These are phyloP conservation scores for Nemapogon koenigi DNA, from an alignment of 2,888 invertebrate species.

Conservation along the genomic window DNA sequence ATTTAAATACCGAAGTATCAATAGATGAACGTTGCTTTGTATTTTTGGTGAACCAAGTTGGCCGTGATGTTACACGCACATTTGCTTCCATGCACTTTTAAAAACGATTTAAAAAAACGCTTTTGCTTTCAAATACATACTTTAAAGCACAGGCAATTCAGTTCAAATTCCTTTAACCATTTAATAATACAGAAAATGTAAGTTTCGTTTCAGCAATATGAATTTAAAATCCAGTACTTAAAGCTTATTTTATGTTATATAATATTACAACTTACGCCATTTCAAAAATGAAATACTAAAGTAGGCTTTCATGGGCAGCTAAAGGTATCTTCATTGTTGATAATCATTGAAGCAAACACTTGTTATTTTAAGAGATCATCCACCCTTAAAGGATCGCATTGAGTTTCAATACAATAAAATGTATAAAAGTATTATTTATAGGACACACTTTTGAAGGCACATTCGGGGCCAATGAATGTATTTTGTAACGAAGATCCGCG, in stretches of 20 bases:
- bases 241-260: conserved; percentile 19
- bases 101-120: conserved; percentile 28
- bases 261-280: conserved; percentile 14
- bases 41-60: conserved; percentile 58
- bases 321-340: conserved; percentile 59
- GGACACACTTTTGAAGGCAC: conserved; percentile 56
- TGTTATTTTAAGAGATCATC: conserved; percentile 67
- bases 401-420: conserved; percentile 47
- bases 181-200: background rate
- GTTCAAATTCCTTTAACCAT: background rate
- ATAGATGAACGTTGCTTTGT: conserved; percentile 59
- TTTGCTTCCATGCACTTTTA: conserved; percentile 34
- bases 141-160: background rate
- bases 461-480: conserved; percentile 37
- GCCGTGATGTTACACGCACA: conserved; percentile 60
- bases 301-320: conserved; percentile 57
- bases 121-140: background rate
- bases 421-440: conserved; percentile 63
- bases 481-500: conserved; percentile 23
- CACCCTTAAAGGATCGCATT: conserved; percentile 56
- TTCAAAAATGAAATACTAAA: conserved; percentile 12
- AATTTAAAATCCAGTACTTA: background rate
- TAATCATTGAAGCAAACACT: conserved; percentile 67
- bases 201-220: background rate
- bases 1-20: conserved; percentile 60